Evolutionary conservation across 2,797 vertebrate species (phyloP).

Genomic region (Fistularia tabacaria): DNA sequence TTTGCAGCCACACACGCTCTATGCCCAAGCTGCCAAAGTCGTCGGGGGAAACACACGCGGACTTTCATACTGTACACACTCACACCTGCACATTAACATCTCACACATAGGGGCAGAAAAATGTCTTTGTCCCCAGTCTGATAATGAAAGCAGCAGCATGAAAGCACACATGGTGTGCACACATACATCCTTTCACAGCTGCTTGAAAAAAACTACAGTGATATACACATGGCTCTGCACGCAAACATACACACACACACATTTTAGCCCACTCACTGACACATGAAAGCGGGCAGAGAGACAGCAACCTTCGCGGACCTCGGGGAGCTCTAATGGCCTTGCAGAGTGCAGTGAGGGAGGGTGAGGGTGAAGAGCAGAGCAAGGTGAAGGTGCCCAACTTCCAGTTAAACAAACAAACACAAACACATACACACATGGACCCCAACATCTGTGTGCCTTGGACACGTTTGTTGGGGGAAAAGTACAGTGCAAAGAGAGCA

Average conservation of each 20-base stretch:
- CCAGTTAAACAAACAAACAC: conserved; percentile 51
- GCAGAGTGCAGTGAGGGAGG: conserved; percentile 70
- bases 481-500: conserved; percentile 25
- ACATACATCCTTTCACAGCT: conserved; percentile 21
- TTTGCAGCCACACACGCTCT: conserved; percentile 46
- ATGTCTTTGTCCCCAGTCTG: conserved; percentile 31
- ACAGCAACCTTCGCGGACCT: conserved; percentile 61
- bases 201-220: conserved; percentile 27
- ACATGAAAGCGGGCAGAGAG: conserved; percentile 72
- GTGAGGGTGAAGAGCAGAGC: conserved; percentile 75
- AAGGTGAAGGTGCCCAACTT: conserved; percentile 70
- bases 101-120: conserved; percentile 8
- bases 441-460: conserved; percentile 26
- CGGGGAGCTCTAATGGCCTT: conserved; percentile 74
- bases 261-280: conserved; percentile 60
- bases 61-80: conserved; percentile 10
- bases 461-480: conserved; percentile 6
- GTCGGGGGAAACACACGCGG: conserved; percentile 4
- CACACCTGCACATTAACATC: conserved; percentile 37
- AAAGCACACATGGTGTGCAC: conserved; percentile 18
- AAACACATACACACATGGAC: conserved; percentile 16
- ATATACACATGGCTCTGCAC: not conserved
- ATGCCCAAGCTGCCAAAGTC: conserved; percentile 7
- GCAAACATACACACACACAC: conserved; percentile 16
- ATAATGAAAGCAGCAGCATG: conserved; percentile 46